phyloP scores from a whole-genome alignment of 2,113 vertebrate species.

The Myanophis thanlyinensis region DNA sequence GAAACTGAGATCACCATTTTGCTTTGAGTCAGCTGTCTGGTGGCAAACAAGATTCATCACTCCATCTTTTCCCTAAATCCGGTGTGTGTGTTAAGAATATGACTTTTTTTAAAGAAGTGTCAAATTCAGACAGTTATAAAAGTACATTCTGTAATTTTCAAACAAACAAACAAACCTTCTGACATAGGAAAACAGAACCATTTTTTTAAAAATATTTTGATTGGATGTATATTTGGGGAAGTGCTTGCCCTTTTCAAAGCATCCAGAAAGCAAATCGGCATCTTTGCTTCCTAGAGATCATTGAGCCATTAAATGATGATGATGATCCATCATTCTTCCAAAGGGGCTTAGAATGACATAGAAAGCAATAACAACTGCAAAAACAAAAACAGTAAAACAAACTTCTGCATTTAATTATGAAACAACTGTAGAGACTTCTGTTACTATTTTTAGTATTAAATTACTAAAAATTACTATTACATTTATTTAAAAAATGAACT shows the following conservation, averaged over 20 bases:
- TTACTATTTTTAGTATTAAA: neutral
- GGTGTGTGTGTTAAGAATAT: conserved; percentile 59
- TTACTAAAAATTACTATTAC: neutral
- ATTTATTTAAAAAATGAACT: neutral
- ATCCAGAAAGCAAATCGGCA: neutral
- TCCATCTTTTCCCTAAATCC: conserved; percentile 57
- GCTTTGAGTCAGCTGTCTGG: conserved; percentile 43
- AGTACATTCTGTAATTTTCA: conserved; percentile 58
- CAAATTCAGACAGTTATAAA: conserved; percentile 45
- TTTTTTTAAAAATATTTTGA: conserved; percentile 48
- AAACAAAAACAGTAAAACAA: neutral
- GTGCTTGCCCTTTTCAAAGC: neutral
- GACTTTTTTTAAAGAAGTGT: conserved; percentile 33
- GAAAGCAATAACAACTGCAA: neutral
- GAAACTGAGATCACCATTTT: conserved; percentile 26
- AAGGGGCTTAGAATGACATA: neutral
- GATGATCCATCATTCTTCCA: neutral
- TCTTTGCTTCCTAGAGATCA: neutral
- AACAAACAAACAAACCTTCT: conserved; percentile 54
- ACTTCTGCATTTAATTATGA: neutral
- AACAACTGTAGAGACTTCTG: neutral
- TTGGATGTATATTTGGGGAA: conserved; percentile 29
- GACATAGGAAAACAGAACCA: conserved; percentile 40
- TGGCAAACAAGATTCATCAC: conserved; percentile 37
- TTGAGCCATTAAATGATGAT: neutral